Evolutionary conservation across 2,888 invertebrate species (phyloP), one percentile per base, ranked within the genome.

Genomic region (Barypeithes pellucidus): DNA sequence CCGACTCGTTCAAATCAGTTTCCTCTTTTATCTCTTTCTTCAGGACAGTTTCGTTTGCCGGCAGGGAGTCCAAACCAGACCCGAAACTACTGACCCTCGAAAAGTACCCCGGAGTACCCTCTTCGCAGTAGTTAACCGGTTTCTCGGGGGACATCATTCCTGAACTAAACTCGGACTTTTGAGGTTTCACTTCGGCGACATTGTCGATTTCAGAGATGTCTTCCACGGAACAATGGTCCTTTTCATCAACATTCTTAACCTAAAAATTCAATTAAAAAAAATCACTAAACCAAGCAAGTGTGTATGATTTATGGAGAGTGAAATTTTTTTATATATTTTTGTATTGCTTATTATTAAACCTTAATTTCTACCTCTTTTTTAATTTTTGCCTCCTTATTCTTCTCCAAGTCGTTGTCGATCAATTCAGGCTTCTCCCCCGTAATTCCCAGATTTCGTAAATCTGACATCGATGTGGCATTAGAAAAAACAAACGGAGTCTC

Each of bases 401-500:
- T 81, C 24, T 76, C 67, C 52, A 82, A 81, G 75, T 84, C 82
- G 54, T 85, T 85, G 75, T 84, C 84, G 39, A 83, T 82, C 5
- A 80, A 76, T 29, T 72, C 75, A 7, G 67, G 67, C 63, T 82
- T 79, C 22, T 82, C 82, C 12, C 68, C 72, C 9, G 39, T 70
- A 14, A 39, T 33, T 45, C 82, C 81, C 18, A 81, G 87, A 1
- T 90, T 87, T 14, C 93, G 88, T 36, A 97, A 88, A 86, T 97
- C 97, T 0, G 94, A 95, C 88, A 96, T 92, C 1, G 81, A 96
- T 0, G 96, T 96, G 0, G 96, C 95, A 7, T 94, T 95, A 0
- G 97, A 97, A 84, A 97, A 94, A 79, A 93, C 92, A 75, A 91
- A 89, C 0, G 93, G 93, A 0, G 93, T 93, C 84, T 93, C 92